Percentiles rank a stretch among this genome's conserved stretches.
These are phyloP conservation scores for Eupithecia tripunctaria DNA, from an alignment of 2,888 invertebrate species.

Conservation along the genomic window DNA sequence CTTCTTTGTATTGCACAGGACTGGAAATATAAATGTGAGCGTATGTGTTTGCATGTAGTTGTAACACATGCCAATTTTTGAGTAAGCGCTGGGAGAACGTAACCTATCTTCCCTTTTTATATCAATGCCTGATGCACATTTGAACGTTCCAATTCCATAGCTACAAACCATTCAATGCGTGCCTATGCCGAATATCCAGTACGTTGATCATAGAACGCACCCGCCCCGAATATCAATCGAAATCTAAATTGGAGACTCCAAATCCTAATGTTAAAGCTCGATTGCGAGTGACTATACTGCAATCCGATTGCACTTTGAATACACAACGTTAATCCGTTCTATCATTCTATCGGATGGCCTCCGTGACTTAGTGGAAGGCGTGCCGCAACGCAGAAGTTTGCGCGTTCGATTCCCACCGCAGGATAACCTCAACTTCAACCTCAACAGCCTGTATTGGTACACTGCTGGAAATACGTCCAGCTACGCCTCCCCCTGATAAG, in stretches of 20 bases:
- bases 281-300: constrained; percentile 6
- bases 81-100: too few relatives aligned
- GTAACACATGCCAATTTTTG: too few relatives aligned
- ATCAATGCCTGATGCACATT: too few relatives aligned
- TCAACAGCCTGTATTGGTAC: too few relatives aligned
- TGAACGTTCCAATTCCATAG: too few relatives aligned
- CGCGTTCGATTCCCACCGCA: background rate
- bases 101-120: too few relatives aligned
- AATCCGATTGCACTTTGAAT: background rate
- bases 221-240: background rate
- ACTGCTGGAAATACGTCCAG: too few relatives aligned
- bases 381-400: background rate
- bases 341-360: background rate
- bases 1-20: too few relatives aligned
- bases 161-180: background rate
- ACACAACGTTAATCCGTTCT: background rate
- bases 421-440: too few relatives aligned
- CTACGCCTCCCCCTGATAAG: too few relatives aligned
- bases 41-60: too few relatives aligned
- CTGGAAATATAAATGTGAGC: too few relatives aligned
- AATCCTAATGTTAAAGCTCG: constrained; percentile 1
- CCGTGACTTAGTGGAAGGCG: background rate
- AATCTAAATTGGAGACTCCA: background rate
- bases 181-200: background rate
- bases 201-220: background rate